These are phyloP conservation scores for Haliclona indistincta DNA, from an alignment of 37 sponge, comb jelly and placozoan genomes.

Conservation along the genomic window DNA sequence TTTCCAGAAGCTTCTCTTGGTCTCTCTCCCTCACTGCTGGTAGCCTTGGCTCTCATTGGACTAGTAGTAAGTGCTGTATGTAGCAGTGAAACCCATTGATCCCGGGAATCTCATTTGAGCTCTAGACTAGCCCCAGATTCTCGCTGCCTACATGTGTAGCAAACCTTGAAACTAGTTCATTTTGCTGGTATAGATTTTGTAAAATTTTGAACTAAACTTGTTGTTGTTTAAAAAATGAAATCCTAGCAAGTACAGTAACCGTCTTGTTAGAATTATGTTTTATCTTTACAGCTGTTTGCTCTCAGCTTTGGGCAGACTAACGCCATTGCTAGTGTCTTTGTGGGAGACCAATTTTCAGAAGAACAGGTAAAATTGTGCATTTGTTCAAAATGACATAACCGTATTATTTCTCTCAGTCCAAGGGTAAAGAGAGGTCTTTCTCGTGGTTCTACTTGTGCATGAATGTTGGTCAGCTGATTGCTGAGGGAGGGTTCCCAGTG, in stretches of 20 bases:
- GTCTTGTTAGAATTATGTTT: background rate
- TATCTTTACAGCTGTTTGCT: constrained; percentile 46
- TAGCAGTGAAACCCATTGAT: no score
- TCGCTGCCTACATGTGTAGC: no score
- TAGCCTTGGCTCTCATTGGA: constrained; percentile 32
- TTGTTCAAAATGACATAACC: background rate
- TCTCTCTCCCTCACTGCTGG: constrained; percentile 15
- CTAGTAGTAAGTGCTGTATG: constrained; percentile 49
- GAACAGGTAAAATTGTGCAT: constrained; percentile 33
- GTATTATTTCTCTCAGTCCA: constrained; percentile 10
- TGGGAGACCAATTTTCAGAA: constrained; percentile 70
- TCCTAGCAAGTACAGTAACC: background rate
- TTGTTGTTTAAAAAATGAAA: background rate
- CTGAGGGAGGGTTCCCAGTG: constrained; percentile 61
- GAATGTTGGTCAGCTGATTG: constrained; percentile 53
- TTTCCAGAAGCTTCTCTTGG: constrained; percentile 11
- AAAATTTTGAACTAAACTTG: background rate
- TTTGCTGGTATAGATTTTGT: no score
- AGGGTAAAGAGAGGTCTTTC: constrained; percentile 54
- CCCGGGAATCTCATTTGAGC: no score
- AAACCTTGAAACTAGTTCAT: no score
- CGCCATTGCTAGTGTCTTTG: constrained; percentile 76
- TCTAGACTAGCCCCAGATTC: no score
- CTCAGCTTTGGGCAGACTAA: constrained; percentile 61
- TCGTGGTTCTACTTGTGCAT: constrained; percentile 70